Evolutionary conservation across 2,888 invertebrate genomes (phyloP), one percentile per base, ranked within the genome.

Genomic region (Oegoconia quadripuncta): DNA sequence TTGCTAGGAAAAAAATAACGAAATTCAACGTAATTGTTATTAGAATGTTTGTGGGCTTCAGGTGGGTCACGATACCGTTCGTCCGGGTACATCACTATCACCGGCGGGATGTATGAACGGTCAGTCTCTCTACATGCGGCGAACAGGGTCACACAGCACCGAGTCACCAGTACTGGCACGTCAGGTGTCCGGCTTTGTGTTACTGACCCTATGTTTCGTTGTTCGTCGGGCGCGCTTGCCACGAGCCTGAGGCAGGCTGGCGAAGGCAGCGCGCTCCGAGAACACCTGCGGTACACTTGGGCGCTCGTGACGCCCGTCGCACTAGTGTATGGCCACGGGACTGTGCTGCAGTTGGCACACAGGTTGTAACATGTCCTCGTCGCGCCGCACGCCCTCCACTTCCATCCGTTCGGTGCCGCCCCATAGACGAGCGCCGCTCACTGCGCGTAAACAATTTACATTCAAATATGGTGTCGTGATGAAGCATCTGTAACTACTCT

Each of bases 281-380:
- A n/a, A n/a, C n/a, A n/a, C 22, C 42, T 40, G 44, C 47, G 55
- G 14, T 9, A 34, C 12, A 28, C 12, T n/a, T 11, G 4, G 11
- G 26, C 17, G 18, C 20, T 6, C 18, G 12, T 9, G 14, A 14
- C 2, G 18, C 12, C 11, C 12, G 25, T 6, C 28, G 16, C 37
- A 57, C 78, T 83, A 88, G 81, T 97, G 97, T 79, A 96, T 97
- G 78, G 95, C 96, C 70, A 97, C 96, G 64, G 97, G 96, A 89
- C 95, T 95, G 89, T 96, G 96, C 84, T 95, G 95, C 73, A 95
- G 93, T 54, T 66, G 59, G 56, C 96, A 95, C 59, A 95, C 95
- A 51, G 79, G 94, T 62, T 62, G 95, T 65, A 96, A 93, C 94
- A 96, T 94, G 55, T 87, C 86, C 56, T 82, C 88, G 47, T 75